A percentile compares a stretch with the other conserved stretches of the same genome.
Evolutionary conservation across 1,140 invertebrate species (phyloP).

Genomic region (Centruroides sculpturatus): DNA sequence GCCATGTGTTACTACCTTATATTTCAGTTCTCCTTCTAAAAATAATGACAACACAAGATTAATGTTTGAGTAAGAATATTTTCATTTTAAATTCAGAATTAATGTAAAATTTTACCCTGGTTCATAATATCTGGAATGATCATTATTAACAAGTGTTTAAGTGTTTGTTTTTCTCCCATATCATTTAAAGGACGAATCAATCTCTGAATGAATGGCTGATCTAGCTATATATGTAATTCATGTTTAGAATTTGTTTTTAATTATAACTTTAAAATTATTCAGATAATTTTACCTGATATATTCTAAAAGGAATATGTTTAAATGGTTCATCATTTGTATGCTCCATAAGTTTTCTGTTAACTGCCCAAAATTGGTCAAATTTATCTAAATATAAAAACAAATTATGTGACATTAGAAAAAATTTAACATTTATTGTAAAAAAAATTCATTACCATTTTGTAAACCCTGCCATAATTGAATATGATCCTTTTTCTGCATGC

Average conservation of each 20-base stretch:
- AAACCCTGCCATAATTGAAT: slow-evolving; percentile 90
- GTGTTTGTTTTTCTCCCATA: slow-evolving; percentile 22
- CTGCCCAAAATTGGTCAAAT: slow-evolving; percentile 98
- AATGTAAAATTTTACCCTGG: slow-evolving; percentile 4
- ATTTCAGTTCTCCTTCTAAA: slow-evolving; percentile 19
- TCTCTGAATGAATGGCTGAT: slow-evolving; percentile 27
- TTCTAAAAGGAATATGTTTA: slow-evolving; percentile 80
- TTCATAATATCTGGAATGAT: slow-evolving; percentile 20
- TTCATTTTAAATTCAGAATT: not conserved
- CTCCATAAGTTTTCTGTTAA: slow-evolving; percentile 92
- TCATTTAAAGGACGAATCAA: slow-evolving; percentile 28
- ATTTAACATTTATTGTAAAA: too few species aligned
- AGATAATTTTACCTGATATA: slow-evolving; percentile 40
- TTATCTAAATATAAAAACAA: slow-evolving; percentile 50
- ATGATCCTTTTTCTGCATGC: slow-evolving; percentile 96
- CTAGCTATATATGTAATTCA: slow-evolving; percentile 20
- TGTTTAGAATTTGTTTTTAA: not conserved
- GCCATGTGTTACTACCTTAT: slow-evolving; percentile 69
- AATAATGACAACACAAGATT: slow-evolving; percentile 15
- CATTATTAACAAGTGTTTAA: slow-evolving; percentile 25
- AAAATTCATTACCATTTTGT: slow-evolving; percentile 56
- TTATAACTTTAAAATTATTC: too few species aligned
- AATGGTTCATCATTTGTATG: slow-evolving; percentile 50
- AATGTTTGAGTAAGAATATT: not conserved
- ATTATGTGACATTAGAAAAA: too few species aligned